Conservation (phyloP, 1,140 invertebrate genomes). For the Lasioglossum baleicum region DNA sequence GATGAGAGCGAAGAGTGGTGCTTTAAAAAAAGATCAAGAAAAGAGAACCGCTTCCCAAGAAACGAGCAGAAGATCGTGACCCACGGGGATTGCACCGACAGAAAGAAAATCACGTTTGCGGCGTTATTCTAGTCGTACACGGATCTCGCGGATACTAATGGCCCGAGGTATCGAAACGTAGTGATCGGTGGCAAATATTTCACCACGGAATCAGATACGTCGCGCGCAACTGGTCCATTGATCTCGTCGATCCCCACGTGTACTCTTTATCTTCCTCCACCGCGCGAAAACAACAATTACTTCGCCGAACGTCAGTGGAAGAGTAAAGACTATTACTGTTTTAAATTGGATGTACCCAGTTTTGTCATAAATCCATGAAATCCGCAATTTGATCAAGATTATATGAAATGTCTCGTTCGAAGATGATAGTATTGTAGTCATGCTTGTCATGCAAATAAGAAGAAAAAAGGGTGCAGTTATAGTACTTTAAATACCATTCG, state of each 20-base stretch:
- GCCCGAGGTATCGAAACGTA: neutral
- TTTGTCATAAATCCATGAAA: too few species aligned
- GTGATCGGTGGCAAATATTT: slow-evolving; percentile 1
- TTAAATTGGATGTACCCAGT: too few species aligned
- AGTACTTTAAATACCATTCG: too few species aligned
- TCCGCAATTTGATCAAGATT: too few species aligned
- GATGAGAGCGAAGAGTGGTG: too few species aligned
- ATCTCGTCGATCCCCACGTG: slow-evolving; percentile 9
- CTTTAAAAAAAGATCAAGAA: too few species aligned
- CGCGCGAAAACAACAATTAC: neutral
- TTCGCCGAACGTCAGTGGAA: neutral
- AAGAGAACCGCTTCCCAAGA: neutral
- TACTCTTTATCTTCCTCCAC: neutral
- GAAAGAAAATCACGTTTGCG: neutral
- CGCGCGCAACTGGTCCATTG: slow-evolving; percentile 7
- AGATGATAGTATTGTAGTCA: too few species aligned
- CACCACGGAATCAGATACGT: neutral
- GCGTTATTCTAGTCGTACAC: neutral
- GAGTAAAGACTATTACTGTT: neutral
- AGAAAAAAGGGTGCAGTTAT: too few species aligned
- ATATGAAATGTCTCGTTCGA: too few species aligned
- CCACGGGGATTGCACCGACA: neutral
- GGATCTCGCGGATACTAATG: neutral
- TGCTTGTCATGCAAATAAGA: too few species aligned
- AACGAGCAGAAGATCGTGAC: neutral